Base-by-base conservation (phyloP, 2,888 invertebrate species). In the Eupithecia tripunctaria region DNA sequence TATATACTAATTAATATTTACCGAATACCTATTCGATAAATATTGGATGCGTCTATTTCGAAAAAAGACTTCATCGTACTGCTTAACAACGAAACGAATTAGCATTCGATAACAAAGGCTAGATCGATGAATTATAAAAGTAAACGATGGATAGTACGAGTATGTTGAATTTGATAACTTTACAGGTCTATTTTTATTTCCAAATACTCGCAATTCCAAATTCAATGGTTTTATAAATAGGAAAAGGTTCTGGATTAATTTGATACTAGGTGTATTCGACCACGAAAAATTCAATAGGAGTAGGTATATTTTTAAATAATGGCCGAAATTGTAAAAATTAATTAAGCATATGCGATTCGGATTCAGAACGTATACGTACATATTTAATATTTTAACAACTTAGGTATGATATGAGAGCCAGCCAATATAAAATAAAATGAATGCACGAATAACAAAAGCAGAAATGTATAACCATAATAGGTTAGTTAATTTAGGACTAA, bases 401-500 rank as follows among this genome's bases (percentile, higher is more conserved):
- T n/a, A n/a, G n/a, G 12, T 56, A 56, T 12, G 12, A 56, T 14
- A 51, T 21, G 21, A 12, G 4, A 21, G 21, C 51, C 21, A 21
- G 21, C 25, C 25, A 12, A 14, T 14, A 25, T 47, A 70, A 70
- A 68, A 67, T 21, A 43, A 60, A 59, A 68, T 65, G 32, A 63
- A 68, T 73, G 43, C 70, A 72, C 67, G 38, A 60, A 71, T 32
- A 56, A 76, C 72, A 72, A 76, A 75, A 75, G 71, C 63, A 66
- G 56, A 74, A 59, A 51, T 69, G 51, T 43, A 18, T 32, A 60
- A 74, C 70, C 74, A 73, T 69, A 71, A 56, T 70, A 65, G 59
- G 62, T 51, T 2, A 21, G 59, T 63, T 77, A 67, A 71, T 68
- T 75, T 75, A 47, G 67, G 68, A 75, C 75, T 69, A 79, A 76